phyloP scores from a whole-genome alignment of 2,113 vertebrate genomes.

The Baryphthengus martii region DNA sequence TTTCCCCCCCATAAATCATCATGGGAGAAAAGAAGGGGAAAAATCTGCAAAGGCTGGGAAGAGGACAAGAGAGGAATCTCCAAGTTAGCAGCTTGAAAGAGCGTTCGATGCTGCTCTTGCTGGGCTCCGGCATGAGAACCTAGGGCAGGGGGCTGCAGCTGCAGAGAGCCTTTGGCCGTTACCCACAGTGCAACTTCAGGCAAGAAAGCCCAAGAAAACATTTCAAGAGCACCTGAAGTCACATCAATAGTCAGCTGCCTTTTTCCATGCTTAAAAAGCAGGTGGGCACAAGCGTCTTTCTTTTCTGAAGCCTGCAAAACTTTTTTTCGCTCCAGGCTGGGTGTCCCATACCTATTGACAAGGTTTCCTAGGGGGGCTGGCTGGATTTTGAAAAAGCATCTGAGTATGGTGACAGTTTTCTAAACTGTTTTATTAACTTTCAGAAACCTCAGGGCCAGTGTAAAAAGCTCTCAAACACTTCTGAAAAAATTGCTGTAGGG shows the following conservation, averaged over 20 bases:
- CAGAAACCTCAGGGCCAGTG: background rate
- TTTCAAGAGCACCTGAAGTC: background rate
- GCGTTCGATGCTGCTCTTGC: background rate
- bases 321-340: background rate
- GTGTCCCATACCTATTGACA: too few species aligned
- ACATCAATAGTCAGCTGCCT: accelerated
- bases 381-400: background rate
- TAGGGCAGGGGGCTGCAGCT: background rate
- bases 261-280: background rate
- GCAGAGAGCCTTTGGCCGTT: accelerated
- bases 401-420: background rate
- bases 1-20: background rate
- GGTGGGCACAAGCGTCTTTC: background rate
- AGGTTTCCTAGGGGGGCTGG: background rate
- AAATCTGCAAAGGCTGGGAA: background rate
- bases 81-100: background rate
- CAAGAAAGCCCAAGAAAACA: background rate
- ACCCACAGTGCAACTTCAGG: background rate
- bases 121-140: accelerated
- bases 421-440: background rate
- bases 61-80: background rate
- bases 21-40: background rate
- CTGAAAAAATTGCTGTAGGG: background rate
- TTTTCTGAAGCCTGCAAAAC: background rate
- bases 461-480: background rate